Conservation (phyloP, 35 echinoderm and acorn worm species). For the Strongylocentrotus purpuratus region DNA sequence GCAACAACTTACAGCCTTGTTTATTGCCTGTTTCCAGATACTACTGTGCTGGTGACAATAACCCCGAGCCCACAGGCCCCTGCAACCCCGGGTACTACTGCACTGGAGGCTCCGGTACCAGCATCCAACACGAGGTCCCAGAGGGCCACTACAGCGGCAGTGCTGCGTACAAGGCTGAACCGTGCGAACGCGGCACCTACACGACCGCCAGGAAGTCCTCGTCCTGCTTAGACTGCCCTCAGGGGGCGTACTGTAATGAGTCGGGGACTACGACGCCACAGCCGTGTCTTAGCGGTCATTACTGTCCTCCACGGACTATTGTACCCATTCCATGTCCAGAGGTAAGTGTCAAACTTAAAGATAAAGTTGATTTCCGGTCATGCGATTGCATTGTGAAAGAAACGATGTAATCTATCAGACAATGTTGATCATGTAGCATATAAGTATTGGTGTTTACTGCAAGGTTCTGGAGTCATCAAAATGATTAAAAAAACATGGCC, state of each 20-base stretch:
- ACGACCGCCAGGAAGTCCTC: constrained; percentile 88
- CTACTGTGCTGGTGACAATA: constrained; percentile 99
- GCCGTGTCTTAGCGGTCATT: constrained; percentile 70
- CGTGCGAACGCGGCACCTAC: constrained; percentile 83
- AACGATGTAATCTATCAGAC: no score
- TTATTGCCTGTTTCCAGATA: constrained; percentile 55
- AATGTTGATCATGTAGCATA: no score
- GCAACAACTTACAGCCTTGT: no score
- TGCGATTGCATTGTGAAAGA: no score
- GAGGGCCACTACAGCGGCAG: constrained; percentile 78
- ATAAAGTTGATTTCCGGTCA: no score
- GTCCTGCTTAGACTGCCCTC: constrained; percentile 75
- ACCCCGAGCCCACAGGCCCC: constrained; percentile 91
- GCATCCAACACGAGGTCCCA: constrained; percentile 70
- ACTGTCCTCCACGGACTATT: constrained; percentile 77
- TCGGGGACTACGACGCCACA: constrained; percentile 71
- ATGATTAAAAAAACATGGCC: no score
- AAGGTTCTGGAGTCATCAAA: no score
- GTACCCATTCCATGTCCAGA: constrained; percentile 83
- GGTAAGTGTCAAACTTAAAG: constrained; percentile 49
- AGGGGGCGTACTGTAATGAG: constrained; percentile 87
- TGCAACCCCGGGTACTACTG: constrained; percentile 95
- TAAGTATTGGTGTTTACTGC: constrained; percentile 66
- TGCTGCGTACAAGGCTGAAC: constrained; percentile 93
- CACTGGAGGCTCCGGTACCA: constrained; percentile 87